Evolutionary conservation across 2,797 vertebrate species (phyloP).

Genomic region (Oryzias dopingdopingensis): DNA sequence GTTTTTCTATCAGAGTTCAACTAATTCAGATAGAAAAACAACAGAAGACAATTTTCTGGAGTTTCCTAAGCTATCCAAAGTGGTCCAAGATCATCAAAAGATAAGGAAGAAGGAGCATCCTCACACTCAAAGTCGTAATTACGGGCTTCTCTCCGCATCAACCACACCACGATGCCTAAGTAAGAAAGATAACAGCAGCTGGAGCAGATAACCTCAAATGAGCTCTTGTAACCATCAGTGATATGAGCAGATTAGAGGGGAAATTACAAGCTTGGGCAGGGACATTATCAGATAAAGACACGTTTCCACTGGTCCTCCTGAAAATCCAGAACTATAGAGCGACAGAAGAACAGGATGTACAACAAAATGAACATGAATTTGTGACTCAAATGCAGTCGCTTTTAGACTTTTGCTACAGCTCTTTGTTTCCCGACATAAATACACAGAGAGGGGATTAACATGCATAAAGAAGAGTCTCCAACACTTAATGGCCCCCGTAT

Average conservation of each 20-base stretch:
- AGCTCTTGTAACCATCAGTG: constrained; percentile 38
- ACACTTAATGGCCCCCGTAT: constrained; percentile 12
- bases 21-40: no score
- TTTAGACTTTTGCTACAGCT: constrained; percentile 18
- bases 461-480: constrained; percentile 6
- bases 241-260: constrained; percentile 53
- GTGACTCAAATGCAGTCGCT: constrained; percentile 1
- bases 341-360: neutral
- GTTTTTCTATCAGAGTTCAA: no score
- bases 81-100: neutral
- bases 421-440: constrained; percentile 6
- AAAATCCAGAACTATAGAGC: constrained; percentile 3
- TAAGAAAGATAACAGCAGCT: constrained; percentile 35
- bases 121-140: neutral
- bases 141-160: constrained; percentile 11
- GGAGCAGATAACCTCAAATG: constrained; percentile 40
- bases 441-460: constrained; percentile 4
- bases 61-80: neutral
- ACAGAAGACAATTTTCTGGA: no score
- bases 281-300: constrained; percentile 57
- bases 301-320: constrained; percentile 31
- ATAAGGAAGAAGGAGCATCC: neutral
- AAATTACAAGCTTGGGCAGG: constrained; percentile 63
- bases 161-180: constrained; percentile 33
- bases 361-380: neutral